Percentiles rank a stretch among this genome's conserved stretches.
Evolutionary conservation across 2,888 invertebrate species (phyloP).

Genomic region (Tipula lateralis): DNA sequence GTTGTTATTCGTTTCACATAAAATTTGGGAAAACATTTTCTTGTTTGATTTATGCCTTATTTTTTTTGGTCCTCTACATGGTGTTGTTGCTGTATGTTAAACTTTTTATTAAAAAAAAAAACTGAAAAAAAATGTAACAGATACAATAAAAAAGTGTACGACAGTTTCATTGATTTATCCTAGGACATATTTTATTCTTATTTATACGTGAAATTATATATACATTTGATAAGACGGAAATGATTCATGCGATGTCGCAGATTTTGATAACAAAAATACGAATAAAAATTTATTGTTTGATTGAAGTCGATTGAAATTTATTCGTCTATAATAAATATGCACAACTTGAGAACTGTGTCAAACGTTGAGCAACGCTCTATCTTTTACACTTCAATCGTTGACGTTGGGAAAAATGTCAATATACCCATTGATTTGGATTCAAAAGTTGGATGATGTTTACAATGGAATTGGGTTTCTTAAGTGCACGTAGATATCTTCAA

Average conservation of each 20-base stretch:
- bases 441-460: too few relatives aligned
- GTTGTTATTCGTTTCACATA: slow-evolving; percentile 24
- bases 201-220: background rate
- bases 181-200: background rate
- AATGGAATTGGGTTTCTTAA: too few relatives aligned
- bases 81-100: background rate
- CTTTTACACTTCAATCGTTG: too few relatives aligned
- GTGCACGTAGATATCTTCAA: too few relatives aligned
- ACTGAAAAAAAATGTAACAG: background rate
- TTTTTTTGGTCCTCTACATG: too few relatives aligned
- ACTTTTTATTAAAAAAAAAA: slow-evolving; percentile 2
- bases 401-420: too few relatives aligned
- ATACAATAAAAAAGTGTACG: background rate
- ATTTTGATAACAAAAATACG: background rate
- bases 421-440: too few relatives aligned
- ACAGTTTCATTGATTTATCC: slow-evolving; percentile 24
- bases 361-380: background rate
- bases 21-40: background rate
- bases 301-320: background rate
- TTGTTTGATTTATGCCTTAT: slow-evolving; percentile 5
- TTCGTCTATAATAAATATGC: background rate
- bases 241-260: background rate
- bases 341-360: background rate
- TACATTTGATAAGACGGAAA: background rate
- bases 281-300: background rate